These are phyloP conservation scores for Bujurquina vittata DNA, from an alignment of 2,113 vertebrate species.

Conservation along the genomic window DNA sequence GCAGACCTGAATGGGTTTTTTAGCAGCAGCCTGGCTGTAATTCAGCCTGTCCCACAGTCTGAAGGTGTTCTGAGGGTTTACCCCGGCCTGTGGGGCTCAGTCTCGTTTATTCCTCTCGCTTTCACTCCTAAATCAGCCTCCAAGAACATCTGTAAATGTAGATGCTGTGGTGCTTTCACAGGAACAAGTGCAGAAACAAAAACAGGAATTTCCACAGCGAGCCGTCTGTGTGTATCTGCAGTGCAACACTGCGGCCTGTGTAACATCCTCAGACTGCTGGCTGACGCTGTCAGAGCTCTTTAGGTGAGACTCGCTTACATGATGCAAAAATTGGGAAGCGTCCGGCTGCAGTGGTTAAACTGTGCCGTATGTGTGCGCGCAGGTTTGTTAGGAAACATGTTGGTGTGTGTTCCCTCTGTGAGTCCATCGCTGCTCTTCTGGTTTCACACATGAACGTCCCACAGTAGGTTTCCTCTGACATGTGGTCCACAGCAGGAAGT, in stretches of 20 bases:
- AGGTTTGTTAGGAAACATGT: not conserved
- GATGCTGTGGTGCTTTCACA: no score
- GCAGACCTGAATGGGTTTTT: not conserved
- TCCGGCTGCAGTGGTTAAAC: not conserved
- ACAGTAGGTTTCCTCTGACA: not conserved
- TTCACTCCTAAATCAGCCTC: not conserved
- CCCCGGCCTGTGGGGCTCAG: no score
- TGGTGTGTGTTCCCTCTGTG: not conserved
- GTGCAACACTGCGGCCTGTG: no score
- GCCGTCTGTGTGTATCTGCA: not conserved
- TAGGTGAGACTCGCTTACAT: not conserved
- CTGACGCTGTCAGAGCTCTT: not conserved
- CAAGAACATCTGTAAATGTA: not conserved
- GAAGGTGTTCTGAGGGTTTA: not conserved
- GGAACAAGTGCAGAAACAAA: not conserved
- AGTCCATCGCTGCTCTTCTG: not conserved
- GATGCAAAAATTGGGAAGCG: not conserved
- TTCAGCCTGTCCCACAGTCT: not conserved
- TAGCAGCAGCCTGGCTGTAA: not conserved
- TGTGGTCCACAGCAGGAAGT: not conserved
- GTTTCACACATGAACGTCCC: no score
- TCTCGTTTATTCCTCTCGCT: not conserved
- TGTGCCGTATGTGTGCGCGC: not conserved
- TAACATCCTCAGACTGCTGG: not conserved
- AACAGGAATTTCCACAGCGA: not conserved